Percentiles rank a stretch among this genome's conserved stretches.
Conservation (phyloP, 2,888 invertebrate genomes). For the Thalpophila matura region DNA sequence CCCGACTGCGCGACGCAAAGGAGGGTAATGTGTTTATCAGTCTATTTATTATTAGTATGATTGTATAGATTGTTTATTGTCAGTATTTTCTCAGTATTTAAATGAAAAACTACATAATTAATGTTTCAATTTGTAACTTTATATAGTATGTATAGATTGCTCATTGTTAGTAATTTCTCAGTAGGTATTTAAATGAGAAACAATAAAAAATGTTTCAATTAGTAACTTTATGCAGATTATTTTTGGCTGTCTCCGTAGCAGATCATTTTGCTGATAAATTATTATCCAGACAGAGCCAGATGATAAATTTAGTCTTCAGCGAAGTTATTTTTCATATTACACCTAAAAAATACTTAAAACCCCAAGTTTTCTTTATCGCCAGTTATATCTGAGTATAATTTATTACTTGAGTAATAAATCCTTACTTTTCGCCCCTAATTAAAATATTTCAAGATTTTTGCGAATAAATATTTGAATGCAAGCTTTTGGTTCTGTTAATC, state of each 20-base stretch:
- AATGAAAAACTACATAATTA: too few species aligned
- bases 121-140: too few species aligned
- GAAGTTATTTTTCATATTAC: slow-evolving; percentile 19
- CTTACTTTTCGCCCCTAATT: slow-evolving; percentile 46
- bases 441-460: slow-evolving; percentile 40
- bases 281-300: background rate
- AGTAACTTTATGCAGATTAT: too few species aligned
- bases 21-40: too few species aligned
- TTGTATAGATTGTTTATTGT: too few species aligned
- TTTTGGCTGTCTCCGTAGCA: background rate
- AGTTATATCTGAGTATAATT: slow-evolving; percentile 45
- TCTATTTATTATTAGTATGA: too few species aligned
- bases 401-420: slow-evolving; percentile 55
- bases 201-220: too few species aligned
- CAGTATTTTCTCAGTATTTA: too few species aligned
- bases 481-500: slow-evolving; percentile 8
- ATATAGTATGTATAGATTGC: too few species aligned
- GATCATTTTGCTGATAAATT: background rate
- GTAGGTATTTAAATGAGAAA: too few species aligned
- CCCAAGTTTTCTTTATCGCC: slow-evolving; percentile 36
- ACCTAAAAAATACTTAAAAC: slow-evolving; percentile 31
- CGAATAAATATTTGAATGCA: slow-evolving; percentile 14
- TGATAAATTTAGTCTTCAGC: slow-evolving; percentile 4
- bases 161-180: too few species aligned
- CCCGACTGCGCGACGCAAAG: too few species aligned